Evolutionary conservation across 2,797 vertebrate genomes (phyloP).

Genomic region (Calcarius lapponicus): DNA sequence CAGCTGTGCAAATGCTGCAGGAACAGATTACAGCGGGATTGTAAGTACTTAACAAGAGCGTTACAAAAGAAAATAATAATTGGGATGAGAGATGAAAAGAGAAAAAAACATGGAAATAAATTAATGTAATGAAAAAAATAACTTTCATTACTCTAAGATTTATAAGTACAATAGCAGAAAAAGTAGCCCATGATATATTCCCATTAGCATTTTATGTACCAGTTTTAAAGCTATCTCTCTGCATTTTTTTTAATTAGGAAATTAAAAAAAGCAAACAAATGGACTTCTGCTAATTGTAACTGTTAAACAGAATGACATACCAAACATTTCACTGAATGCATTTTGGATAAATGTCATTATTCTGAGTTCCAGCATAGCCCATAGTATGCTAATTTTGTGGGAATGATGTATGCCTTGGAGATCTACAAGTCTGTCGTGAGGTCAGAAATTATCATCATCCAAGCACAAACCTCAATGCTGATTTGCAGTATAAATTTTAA

Average conservation of each 20-base stretch:
- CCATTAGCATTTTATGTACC: background rate
- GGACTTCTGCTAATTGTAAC: background rate
- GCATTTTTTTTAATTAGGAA: background rate
- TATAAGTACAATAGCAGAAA: constrained; percentile 4
- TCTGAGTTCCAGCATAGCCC: background rate
- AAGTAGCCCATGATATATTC: background rate
- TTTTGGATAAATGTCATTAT: background rate
- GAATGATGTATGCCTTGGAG: background rate
- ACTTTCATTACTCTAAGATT: background rate
- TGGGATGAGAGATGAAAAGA: background rate
- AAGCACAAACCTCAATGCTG: background rate
- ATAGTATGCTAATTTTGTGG: background rate
- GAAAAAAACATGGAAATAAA: constrained; percentile 6
- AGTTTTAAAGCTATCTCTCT: constrained; percentile 18
- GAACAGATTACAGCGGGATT: constrained; percentile 63
- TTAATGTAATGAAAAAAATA: constrained; percentile 36
- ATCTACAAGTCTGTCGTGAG: background rate
- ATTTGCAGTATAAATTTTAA: background rate
- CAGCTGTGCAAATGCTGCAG: constrained; percentile 56
- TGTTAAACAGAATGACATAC: background rate
- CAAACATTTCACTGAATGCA: background rate
- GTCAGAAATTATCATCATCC: background rate
- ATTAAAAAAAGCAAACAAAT: background rate
- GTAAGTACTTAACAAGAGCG: constrained; percentile 39
- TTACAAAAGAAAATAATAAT: constrained; percentile 50